Evolutionary conservation across 2,888 invertebrate species (phyloP), one percentile per base, ranked within the genome.

Genomic region (Parthenolecanium corni): DNA sequence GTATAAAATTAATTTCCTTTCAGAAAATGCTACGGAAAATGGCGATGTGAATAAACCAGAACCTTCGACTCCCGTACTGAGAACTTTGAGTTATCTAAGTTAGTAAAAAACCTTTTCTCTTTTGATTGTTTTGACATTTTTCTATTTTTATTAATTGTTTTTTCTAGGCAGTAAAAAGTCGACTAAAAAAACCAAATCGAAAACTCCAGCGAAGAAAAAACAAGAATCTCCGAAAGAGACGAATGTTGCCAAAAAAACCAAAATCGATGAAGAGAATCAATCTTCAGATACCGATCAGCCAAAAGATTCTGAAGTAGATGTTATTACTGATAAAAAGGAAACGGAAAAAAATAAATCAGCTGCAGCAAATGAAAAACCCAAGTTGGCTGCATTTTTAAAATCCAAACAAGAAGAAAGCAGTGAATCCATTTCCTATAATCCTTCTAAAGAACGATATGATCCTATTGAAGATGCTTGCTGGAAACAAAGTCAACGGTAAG

Each of bases 401-500:
- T 5, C 20, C 3, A 54, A 54, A 18, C 11, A 38, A 12, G 31
- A 16, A 31, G n/a, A 14, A 3, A 14, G 21, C 20, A 16, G 18
- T 6, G 18, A 21, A 52, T 71, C 68, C 3, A 69, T 73, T 0
- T 77, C 78, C 6, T 93, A 87, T 73, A 79, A 88, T 73, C 93
- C 93, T 0, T 74, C 77, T 23, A 80, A 81, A 69, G 67, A 76
- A 0, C 82, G 82, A 51, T 95, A 94, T 74, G 81, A 93, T 73
- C 92, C 93, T 0, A 79, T 92, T 14, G 75, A 83, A 0, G 82
- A 90, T 75, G 93, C 93, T 0, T 83, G 81, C 70, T 94, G 94
- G 94, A 76, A 80, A 64, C 73, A 75, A 20, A 82, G 80, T 3
- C 82, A 87, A 71, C 82, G 80, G 84, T 85, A 74, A 73, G 74